Evolutionary conservation across 1,140 invertebrate species (phyloP).

Genomic region (Drosophila tsacasi): DNA sequence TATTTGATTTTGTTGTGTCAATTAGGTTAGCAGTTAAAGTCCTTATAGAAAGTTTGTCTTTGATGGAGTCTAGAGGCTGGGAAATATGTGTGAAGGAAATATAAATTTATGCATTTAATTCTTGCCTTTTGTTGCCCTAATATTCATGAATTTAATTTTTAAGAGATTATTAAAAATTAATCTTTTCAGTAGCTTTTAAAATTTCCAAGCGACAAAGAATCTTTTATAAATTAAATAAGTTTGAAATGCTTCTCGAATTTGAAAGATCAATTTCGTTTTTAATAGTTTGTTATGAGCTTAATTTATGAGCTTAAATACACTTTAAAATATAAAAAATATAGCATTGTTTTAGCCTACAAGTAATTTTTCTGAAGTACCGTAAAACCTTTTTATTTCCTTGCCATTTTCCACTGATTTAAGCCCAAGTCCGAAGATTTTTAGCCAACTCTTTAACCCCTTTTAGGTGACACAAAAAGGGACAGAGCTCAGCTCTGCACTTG

Average conservation of each 20-base stretch:
- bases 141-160: background rate
- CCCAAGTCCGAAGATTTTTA: background rate
- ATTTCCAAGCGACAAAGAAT: background rate
- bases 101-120: background rate
- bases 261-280: too few species aligned
- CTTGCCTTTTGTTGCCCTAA: background rate
- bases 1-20: background rate
- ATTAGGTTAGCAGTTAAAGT: conserved; percentile 14
- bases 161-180: background rate
- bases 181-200: background rate
- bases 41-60: background rate
- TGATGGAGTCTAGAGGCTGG: background rate
- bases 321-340: too few species aligned
- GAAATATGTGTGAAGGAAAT: background rate
- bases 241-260: background rate
- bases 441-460: conserved; percentile 42
- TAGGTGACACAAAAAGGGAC: conserved; percentile 19
- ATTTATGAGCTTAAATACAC: too few species aligned
- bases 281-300: too few species aligned
- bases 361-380: background rate
- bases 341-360: background rate
- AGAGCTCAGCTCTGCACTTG: conserved; percentile 33
- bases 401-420: background rate
- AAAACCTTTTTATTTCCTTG: background rate
- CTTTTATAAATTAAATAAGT: background rate